Evolutionary conservation across 2,888 invertebrate species (phyloP).

Genomic region (Unio pictorum): DNA sequence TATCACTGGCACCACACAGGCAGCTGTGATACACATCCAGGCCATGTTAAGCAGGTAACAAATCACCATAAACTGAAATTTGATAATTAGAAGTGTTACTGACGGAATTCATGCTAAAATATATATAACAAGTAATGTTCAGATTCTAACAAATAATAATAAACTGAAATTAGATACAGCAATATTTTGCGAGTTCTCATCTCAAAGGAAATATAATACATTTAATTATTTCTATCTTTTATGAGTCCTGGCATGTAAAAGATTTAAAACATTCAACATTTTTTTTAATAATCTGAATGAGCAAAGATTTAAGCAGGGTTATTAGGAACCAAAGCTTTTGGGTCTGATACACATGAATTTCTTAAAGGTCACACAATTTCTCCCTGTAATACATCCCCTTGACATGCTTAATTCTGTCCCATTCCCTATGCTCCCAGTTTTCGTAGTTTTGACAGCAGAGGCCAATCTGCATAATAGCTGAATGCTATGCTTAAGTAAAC

Average conservation of each 20-base stretch:
- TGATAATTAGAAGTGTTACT: neutral
- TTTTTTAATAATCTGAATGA: neutral
- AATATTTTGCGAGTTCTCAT: neutral
- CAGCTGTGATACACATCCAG: constrained; percentile 64
- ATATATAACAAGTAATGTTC: neutral
- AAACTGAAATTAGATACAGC: neutral
- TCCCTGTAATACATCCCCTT: too few relatives aligned
- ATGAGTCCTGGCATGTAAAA: neutral
- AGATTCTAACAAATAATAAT: neutral
- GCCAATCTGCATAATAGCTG: too few relatives aligned
- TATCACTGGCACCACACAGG: constrained; percentile 62
- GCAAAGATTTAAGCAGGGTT: too few relatives aligned
- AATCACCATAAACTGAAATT: constrained; percentile 63
- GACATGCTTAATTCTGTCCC: too few relatives aligned
- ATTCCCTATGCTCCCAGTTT: too few relatives aligned
- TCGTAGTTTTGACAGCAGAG: too few relatives aligned
- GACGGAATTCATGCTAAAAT: too few relatives aligned
- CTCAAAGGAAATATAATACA: neutral
- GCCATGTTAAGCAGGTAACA: constrained; percentile 66
- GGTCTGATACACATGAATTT: too few relatives aligned
- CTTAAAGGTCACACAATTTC: too few relatives aligned
- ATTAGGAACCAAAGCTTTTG: too few relatives aligned
- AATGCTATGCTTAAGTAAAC: too few relatives aligned
- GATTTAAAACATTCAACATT: neutral
- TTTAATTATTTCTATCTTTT: too few relatives aligned